Conservation (phyloP, 92 coral and sea anemone genomes). For the Actinernus sp. region DNA sequence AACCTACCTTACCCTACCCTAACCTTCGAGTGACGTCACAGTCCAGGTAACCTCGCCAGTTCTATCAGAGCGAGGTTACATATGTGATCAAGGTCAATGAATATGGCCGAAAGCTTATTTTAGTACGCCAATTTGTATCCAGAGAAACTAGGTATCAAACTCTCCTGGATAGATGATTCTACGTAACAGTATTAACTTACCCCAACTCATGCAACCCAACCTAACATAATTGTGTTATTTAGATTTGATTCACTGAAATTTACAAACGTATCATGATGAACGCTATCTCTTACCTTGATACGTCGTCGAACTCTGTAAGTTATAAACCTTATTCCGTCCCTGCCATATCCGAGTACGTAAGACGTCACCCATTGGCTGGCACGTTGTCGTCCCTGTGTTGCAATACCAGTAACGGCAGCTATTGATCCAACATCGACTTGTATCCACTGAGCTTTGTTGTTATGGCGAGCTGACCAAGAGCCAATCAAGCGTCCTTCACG, state of each 20-base stretch:
- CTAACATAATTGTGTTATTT: not conserved
- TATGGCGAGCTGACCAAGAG: conserved; percentile 82
- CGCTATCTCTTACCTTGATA: conserved; percentile 50
- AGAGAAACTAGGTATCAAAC: too few species aligned
- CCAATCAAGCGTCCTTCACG: conserved; percentile 59
- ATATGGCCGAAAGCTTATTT: too few species aligned
- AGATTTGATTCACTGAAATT: too few species aligned
- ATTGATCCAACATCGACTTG: conserved; percentile 68
- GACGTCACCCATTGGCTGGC: conserved; percentile 81
- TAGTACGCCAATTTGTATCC: too few species aligned
- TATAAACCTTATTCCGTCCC: conserved; percentile 67
- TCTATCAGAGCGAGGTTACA: too few species aligned
- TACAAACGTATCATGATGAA: too few species aligned
- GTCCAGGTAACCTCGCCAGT: too few species aligned
- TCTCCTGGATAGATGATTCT: not conserved
- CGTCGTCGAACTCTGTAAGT: conserved; percentile 62
- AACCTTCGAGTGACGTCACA: too few species aligned
- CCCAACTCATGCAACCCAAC: not conserved
- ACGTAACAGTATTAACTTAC: not conserved
- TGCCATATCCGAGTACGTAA: conserved; percentile 55
- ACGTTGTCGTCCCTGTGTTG: conserved; percentile 84
- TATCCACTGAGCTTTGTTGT: conserved; percentile 79
- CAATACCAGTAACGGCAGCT: conserved; percentile 69
- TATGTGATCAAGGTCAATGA: too few species aligned
- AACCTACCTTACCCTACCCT: too few species aligned